Evolutionary conservation across 2,113 vertebrate genomes (phyloP).

Genomic region (Myrmophylax atrothorax): DNA sequence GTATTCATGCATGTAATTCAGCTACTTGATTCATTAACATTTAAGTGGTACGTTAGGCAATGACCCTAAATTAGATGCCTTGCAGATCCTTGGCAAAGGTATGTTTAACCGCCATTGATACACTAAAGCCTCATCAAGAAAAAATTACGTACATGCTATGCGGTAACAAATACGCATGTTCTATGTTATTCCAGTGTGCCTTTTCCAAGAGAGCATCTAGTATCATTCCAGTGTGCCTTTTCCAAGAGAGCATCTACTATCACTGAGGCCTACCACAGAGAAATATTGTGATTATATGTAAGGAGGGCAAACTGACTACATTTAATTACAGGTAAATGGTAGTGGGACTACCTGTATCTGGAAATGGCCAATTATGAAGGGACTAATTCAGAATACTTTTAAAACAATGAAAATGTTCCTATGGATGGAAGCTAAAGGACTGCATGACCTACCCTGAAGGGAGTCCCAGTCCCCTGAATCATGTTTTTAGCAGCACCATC

Average conservation of each 20-base stretch:
- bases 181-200: not conserved
- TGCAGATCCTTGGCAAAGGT: slow-evolving; percentile 19
- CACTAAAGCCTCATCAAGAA: not conserved
- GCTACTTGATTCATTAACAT: slow-evolving; percentile 58
- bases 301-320: not conserved
- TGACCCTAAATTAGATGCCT: slow-evolving; percentile 45
- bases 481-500: accelerated
- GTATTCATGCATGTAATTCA: slow-evolving; percentile 59
- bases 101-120: not conserved
- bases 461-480: not conserved
- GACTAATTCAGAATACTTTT: not conserved
- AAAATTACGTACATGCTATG: not conserved
- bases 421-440: not conserved
- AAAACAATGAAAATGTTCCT: not conserved
- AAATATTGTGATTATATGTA: not conserved
- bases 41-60: slow-evolving; percentile 44
- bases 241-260: not conserved
- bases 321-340: not conserved
- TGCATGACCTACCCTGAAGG: accelerated
- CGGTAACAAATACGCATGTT: not conserved
- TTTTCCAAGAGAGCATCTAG: not conserved
- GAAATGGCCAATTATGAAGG: not conserved
- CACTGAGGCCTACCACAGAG: not conserved
- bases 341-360: not conserved
- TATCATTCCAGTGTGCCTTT: not conserved